These are phyloP conservation scores for Sinocyclocheilus maitianheensis DNA, from an alignment of 2,113 vertebrate genomes.

Conservation along the genomic window DNA sequence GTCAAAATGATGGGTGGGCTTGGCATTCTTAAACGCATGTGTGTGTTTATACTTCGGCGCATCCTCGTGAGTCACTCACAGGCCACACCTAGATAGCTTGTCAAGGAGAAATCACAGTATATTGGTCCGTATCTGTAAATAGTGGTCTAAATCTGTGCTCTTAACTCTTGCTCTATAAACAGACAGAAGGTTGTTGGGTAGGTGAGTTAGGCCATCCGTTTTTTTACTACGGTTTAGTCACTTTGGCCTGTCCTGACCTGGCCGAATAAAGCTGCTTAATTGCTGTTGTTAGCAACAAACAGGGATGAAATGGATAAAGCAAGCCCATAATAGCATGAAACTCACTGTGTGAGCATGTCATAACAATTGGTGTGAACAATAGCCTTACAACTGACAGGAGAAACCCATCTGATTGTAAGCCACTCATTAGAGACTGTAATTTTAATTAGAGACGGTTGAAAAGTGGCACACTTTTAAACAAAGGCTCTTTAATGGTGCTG, in stretches of 20 bases:
- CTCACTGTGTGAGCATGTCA: neutral
- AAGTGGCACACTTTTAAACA: neutral
- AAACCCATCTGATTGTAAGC: neutral
- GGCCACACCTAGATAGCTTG: neutral
- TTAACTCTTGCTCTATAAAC: slow-evolving; percentile 35
- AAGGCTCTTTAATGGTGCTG: neutral
- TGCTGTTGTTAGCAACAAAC: slow-evolving; percentile 24
- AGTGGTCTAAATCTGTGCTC: slow-evolving; percentile 12
- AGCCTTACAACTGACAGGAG: neutral
- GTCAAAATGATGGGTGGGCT: slow-evolving; percentile 35
- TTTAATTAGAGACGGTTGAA: neutral
- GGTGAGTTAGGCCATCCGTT: neutral
- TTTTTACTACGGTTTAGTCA: slow-evolving; percentile 42
- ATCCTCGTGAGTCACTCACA: slow-evolving; percentile 17
- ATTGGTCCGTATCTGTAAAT: slow-evolving; percentile 27
- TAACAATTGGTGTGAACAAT: neutral
- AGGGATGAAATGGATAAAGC: slow-evolving; percentile 18
- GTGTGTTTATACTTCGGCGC: slow-evolving; percentile 6
- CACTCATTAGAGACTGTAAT: neutral
- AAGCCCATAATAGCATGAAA: neutral
- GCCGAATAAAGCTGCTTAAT: slow-evolving; percentile 46
- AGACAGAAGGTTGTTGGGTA: neutral
- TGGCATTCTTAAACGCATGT: slow-evolving; percentile 39
- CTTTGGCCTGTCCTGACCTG: slow-evolving; percentile 48
- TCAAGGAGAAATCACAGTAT: neutral